Evolutionary conservation across 2,888 invertebrate species (phyloP).

Genomic region (Camptogramma bilineatum): DNA sequence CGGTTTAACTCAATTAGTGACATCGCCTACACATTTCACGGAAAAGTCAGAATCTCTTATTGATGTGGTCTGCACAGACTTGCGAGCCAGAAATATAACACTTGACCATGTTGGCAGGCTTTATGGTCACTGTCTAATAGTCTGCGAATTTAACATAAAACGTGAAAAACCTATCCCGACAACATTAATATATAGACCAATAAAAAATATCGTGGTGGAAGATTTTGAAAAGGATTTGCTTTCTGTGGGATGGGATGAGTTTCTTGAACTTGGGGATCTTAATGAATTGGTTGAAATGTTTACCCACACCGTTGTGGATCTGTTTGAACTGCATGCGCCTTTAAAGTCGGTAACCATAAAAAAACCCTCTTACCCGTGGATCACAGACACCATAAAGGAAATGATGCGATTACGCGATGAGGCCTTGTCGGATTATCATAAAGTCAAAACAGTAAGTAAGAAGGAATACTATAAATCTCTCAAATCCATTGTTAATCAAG

Average conservation of each 20-base stretch:
- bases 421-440: slow-evolving; percentile 19
- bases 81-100: slow-evolving; percentile 6
- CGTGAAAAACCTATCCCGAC: slow-evolving; percentile 6
- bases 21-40: slow-evolving; percentile 19
- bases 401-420: slow-evolving; percentile 22
- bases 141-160: slow-evolving; percentile 15
- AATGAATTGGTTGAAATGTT: slow-evolving; percentile 16
- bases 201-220: slow-evolving; percentile 1
- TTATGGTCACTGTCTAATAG: slow-evolving; percentile 15
- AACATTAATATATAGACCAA: slow-evolving; percentile 1
- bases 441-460: neutral
- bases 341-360: slow-evolving; percentile 4
- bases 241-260: slow-evolving; percentile 7
- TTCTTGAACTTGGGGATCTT: slow-evolving; percentile 2
- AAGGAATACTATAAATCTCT: slow-evolving; percentile 16
- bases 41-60: slow-evolving; percentile 17
- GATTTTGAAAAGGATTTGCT: slow-evolving; percentile 1
- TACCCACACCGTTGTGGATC: neutral
- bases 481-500: slow-evolving; percentile 14
- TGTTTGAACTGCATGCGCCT: slow-evolving; percentile 21
- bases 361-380: slow-evolving; percentile 15
- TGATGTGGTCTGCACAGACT: slow-evolving; percentile 21
- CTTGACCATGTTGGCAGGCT: slow-evolving; percentile 17
- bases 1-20: slow-evolving; percentile 6
- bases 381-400: slow-evolving; percentile 9